Evolutionary conservation across 1,140 invertebrate genomes (phyloP), one percentile per base, ranked within the genome.

Genomic region (Hypsibius dujardini): DNA sequence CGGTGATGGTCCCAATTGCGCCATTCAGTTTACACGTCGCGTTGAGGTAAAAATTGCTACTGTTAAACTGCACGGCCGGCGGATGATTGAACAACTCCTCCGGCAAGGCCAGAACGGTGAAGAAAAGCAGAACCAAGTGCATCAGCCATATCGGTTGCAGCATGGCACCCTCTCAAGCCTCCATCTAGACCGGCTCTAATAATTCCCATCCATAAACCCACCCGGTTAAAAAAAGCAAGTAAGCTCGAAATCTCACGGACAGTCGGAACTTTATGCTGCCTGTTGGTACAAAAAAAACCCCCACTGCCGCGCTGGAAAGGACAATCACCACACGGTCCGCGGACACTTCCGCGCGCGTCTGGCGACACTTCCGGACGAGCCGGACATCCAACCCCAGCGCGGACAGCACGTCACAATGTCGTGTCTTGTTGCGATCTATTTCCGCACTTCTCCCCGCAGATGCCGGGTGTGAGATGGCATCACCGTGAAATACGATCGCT

Each of bases 21-120:
- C 3, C 62, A 67, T 67, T 67, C 62, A 67, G 3, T 3, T 3
- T 67, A 42, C 62, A 67, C 3, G 62, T 67, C 7, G 62, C 42
- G 45, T 67, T 67, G 62, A 67, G 62, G 7, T 67, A 42, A 42
- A 14, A 67, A 67, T 67, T 67, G 12, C 12, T 42, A 3, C 45
- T 67, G 42, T 67, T 42, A 42, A 67, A 67, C 7, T 14, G 7
- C 62, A 67, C 42, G 42, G 42, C 42, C 7, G 3, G 42, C 42
- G 42, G 3, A 67, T 7, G 3, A 7, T 67, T 7, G 62, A 67
- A 14, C 12, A 67, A 3, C 3, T 3, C 3, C 7, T 3, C 42
- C 12, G 42, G 45, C 42, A 67, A 14, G 3, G 42, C 42, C 42
- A 67, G 62, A 42, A 14, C 42, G 42, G 7, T 67, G 42, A 14